Percentiles rank a stretch among this genome's conserved stretches.
Evolutionary conservation across 2,113 vertebrate species (phyloP).

Genomic region (Brienomyrus brachyistius): DNA sequence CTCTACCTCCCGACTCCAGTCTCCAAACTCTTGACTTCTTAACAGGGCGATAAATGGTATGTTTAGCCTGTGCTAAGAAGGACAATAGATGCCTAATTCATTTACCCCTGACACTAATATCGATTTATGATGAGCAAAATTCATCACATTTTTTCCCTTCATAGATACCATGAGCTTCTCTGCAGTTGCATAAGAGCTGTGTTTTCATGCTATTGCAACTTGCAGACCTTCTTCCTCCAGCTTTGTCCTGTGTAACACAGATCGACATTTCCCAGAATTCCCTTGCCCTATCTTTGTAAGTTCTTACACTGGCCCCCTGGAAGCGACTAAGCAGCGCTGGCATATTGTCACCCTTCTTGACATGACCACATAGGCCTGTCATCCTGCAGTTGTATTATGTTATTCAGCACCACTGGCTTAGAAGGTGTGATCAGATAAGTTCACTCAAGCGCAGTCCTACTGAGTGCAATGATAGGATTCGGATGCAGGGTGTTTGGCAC

Average conservation of each 20-base stretch:
- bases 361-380: not conserved
- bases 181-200: not conserved
- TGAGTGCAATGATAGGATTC: not conserved
- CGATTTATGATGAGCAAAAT: not conserved
- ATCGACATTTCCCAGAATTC: constrained; percentile 21
- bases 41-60: not conserved
- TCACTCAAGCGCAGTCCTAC: not conserved
- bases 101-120: not conserved
- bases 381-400: not conserved
- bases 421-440: not conserved
- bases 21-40: not conserved
- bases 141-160: not conserved
- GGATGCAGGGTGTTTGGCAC: not conserved
- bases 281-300: not conserved
- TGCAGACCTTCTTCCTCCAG: constrained; percentile 1
- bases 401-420: not conserved
- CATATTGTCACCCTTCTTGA: not conserved
- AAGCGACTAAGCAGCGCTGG: not conserved
- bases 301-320: not conserved
- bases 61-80: not conserved
- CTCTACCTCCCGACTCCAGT: not conserved
- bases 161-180: not conserved
- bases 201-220: not conserved
- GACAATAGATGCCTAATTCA: not conserved
- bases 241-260: constrained; percentile 17